Percentiles rank a stretch among this genome's conserved stretches.
phyloP scores from a whole-genome alignment of 2,888 invertebrate genomes.

The Scotopteryx bipunctaria region DNA sequence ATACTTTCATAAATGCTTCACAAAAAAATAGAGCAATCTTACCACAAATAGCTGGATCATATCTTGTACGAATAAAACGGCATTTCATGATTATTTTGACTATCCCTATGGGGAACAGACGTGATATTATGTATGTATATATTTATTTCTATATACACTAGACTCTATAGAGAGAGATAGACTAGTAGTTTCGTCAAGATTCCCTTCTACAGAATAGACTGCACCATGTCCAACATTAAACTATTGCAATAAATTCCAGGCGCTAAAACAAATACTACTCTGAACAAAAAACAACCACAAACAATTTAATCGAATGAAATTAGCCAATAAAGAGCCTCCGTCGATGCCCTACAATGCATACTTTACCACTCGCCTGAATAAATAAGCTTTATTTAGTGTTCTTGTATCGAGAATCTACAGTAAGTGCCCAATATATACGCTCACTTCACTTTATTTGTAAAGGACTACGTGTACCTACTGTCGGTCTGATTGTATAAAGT shows the following conservation, averaged over 20 bases:
- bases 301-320: constrained; percentile 83
- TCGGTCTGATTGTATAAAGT: constrained; percentile 1
- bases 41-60: no score
- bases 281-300: constrained; percentile 45
- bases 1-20: no score
- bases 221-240: constrained; percentile 58
- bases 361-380: constrained; percentile 62
- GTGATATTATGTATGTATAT: no score
- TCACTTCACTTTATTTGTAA: not conserved
- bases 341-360: constrained; percentile 79
- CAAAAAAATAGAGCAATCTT: no score
- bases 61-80: no score
- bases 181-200: no score
- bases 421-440: constrained; percentile 62
- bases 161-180: no score
- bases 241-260: constrained; percentile 75
- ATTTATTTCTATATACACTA: no score
- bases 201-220: no score
- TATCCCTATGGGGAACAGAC: no score
- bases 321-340: constrained; percentile 77
- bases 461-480: not conserved
- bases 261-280: constrained; percentile 64
- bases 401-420: constrained; percentile 68
- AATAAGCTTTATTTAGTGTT: constrained; percentile 73
- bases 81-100: no score